phyloP scores from a whole-genome alignment of 2,888 invertebrate species.

The Drosophila mercatorum region DNA sequence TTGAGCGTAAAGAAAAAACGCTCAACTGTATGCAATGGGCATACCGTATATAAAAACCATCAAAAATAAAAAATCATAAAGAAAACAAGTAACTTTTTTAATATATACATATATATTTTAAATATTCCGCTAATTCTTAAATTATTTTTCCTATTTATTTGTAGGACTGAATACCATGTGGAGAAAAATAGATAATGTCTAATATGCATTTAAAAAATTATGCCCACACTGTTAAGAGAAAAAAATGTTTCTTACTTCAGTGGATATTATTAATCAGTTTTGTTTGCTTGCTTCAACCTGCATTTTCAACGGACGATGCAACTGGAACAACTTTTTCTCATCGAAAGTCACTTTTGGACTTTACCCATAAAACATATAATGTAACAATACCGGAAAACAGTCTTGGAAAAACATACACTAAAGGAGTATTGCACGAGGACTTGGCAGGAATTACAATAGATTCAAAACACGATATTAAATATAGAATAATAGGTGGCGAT shows the following conservation, averaged over 20 bases:
- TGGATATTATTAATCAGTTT: slow-evolving; percentile 62
- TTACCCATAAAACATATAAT: slow-evolving; percentile 92
- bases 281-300: slow-evolving; percentile 53
- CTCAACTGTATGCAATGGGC: no score
- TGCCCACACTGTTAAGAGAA: slow-evolving; percentile 63
- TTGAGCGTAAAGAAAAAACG: no score
- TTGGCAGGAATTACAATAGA: slow-evolving; percentile 91
- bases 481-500: slow-evolving; percentile 94
- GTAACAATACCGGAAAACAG: slow-evolving; percentile 97
- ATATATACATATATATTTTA: background rate
- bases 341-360: slow-evolving; percentile 81
- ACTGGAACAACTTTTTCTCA: slow-evolving; percentile 8
- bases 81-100: background rate
- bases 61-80: no score
- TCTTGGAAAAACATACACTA: slow-evolving; percentile 93
- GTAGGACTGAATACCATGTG: slow-evolving; percentile 72
- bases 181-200: slow-evolving; percentile 61
- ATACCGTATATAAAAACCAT: no score
- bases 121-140: background rate
- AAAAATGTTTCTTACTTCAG: slow-evolving; percentile 48
- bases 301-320: slow-evolving; percentile 42
- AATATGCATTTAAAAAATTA: slow-evolving; percentile 78
- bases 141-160: slow-evolving; percentile 18
- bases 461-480: slow-evolving; percentile 88
- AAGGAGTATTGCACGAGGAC: slow-evolving; percentile 88